These are phyloP conservation scores for Chrysotoxum bicinctum DNA, from an alignment of 2,888 invertebrate species.

Conservation along the genomic window DNA sequence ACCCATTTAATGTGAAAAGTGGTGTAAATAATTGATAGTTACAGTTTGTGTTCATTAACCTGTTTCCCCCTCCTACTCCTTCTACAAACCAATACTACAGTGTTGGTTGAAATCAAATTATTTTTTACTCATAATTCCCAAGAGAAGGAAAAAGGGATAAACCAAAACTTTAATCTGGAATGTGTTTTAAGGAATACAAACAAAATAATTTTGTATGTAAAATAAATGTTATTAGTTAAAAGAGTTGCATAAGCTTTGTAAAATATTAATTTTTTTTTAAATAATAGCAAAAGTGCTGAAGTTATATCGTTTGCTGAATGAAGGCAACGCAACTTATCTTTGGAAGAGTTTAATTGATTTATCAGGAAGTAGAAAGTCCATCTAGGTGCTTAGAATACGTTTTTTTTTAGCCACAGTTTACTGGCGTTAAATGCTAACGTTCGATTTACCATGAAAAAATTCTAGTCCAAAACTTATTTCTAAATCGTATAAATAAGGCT, in stretches of 20 bases:
- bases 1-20: not conserved
- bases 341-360: not conserved
- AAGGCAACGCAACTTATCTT: not conserved
- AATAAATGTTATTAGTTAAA: not conserved
- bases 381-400: no score
- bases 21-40: constrained; percentile 3
- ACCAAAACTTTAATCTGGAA: not conserved
- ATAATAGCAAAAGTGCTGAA: not conserved
- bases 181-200: not conserved
- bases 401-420: no score
- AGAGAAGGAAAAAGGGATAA: not conserved
- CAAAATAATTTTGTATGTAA: not conserved
- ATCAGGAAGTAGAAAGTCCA: not conserved
- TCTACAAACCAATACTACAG: not conserved
- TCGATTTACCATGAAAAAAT: no score
- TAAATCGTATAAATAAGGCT: no score
- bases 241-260: not conserved
- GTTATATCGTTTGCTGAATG: not conserved
- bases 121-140: no score
- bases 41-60: not conserved
- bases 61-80: not conserved
- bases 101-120: not conserved
- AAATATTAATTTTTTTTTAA: not conserved
- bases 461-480: no score
- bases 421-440: no score